phyloP scores from a whole-genome alignment of 2,888 invertebrate species.

The Acanthococcus lagerstroemiae region DNA sequence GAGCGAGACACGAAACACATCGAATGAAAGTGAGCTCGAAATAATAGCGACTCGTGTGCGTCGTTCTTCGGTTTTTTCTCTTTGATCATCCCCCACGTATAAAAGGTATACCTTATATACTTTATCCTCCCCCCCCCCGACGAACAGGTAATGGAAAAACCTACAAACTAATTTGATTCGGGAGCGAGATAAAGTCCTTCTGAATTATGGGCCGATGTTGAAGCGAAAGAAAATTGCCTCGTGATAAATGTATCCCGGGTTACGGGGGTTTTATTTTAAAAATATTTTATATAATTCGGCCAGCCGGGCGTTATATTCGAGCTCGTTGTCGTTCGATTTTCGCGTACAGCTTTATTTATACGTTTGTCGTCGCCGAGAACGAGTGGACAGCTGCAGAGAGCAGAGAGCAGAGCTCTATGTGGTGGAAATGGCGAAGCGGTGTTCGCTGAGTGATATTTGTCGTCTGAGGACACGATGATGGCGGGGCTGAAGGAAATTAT shows the following conservation, averaged over 20 bases:
- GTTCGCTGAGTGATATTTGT: background rate
- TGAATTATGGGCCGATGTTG: conserved; percentile 22
- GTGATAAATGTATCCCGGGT: conserved; percentile 21
- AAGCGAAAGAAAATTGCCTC: conserved; percentile 17
- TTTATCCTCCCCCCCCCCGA: background rate
- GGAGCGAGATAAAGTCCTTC: conserved; percentile 14
- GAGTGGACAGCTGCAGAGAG: too few relatives aligned
- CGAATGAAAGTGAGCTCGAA: background rate
- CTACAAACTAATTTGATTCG: conserved; percentile 25
- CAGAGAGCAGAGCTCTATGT: too few relatives aligned
- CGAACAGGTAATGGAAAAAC: conserved; percentile 24
- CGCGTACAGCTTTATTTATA: background rate
- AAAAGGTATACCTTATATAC: too few relatives aligned
- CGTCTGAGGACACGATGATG: background rate
- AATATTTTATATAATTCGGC: conserved; percentile 24
- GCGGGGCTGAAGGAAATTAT: background rate
- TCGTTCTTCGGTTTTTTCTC: background rate
- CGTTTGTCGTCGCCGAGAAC: background rate
- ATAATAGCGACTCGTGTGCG: conserved; percentile 15
- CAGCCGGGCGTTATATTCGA: background rate
- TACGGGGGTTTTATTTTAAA: conserved; percentile 23
- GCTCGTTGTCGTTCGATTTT: background rate
- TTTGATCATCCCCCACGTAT: conserved; percentile 11
- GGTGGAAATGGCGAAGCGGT: background rate
- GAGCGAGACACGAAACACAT: background rate